phyloP scores from a whole-genome alignment of 2,113 vertebrate genomes.

The Oreochromis spilurus region DNA sequence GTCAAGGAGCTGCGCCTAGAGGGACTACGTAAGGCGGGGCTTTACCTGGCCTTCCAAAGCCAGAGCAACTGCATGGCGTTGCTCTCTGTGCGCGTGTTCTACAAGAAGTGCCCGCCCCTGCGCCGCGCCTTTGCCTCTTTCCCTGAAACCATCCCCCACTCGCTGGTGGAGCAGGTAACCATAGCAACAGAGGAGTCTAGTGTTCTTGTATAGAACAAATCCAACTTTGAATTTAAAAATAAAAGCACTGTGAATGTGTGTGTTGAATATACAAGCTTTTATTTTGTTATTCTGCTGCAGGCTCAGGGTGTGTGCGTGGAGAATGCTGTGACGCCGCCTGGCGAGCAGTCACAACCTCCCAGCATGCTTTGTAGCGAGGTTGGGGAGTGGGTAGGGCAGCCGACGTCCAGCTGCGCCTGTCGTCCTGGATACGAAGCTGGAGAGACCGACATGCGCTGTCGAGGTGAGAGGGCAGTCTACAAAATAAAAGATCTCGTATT shows the following conservation, averaged over 20 bases:
- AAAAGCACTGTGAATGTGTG: background rate
- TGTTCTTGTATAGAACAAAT: background rate
- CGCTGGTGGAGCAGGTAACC: conserved; percentile 76
- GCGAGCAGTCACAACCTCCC: conserved; percentile 57
- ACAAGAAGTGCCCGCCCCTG: conserved; percentile 75
- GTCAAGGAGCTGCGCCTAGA: conserved; percentile 76
- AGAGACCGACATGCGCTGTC: conserved; percentile 65
- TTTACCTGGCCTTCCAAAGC: conserved; percentile 84
- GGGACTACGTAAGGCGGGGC: conserved; percentile 67
- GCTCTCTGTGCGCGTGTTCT: conserved; percentile 78
- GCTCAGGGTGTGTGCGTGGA: conserved; percentile 78
- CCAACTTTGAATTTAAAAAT: background rate
- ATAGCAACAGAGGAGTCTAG: background rate
- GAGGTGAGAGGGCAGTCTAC: conserved; percentile 63
- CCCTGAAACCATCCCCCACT: conserved; percentile 76
- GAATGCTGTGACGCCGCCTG: conserved; percentile 59
- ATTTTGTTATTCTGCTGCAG: background rate
- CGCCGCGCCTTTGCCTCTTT: conserved; percentile 75
- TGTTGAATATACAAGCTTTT: background rate
- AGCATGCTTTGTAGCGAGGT: conserved; percentile 84
- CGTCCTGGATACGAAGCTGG: conserved; percentile 71
- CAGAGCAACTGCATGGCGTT: conserved; percentile 85
- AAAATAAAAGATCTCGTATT: background rate
- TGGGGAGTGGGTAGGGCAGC: conserved; percentile 82
- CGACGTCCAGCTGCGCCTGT: conserved; percentile 74